phyloP scores from a whole-genome alignment of 2,113 vertebrate species.

The Blennius ocellaris region DNA sequence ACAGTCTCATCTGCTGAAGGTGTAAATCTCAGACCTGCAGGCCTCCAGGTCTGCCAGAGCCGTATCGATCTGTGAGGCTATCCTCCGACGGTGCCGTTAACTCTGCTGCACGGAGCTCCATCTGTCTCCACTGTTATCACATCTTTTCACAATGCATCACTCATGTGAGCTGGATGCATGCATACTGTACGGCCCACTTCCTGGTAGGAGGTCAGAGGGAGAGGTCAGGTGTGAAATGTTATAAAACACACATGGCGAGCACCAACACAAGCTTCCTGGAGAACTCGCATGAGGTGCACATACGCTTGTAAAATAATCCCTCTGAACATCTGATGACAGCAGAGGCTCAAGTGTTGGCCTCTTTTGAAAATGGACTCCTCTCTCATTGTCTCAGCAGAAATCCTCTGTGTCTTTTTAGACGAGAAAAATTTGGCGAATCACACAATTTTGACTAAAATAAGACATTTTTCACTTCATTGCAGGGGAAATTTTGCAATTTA shows the following conservation, averaged over 20 bases:
- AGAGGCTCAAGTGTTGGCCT: too few species aligned
- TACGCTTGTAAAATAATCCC: slow-evolving; percentile 32
- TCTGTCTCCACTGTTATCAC: slow-evolving; percentile 25
- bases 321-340: neutral
- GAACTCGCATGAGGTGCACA: slow-evolving; percentile 27
- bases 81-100: slow-evolving; percentile 16
- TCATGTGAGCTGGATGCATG: neutral
- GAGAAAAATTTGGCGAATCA: slow-evolving; percentile 7
- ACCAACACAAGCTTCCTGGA: neutral
- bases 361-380: too few species aligned
- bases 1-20: slow-evolving; percentile 5
- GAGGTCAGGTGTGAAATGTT: neutral
- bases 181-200: neutral
- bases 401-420: neutral
- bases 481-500: too few species aligned
- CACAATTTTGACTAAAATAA: slow-evolving; percentile 10
- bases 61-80: slow-evolving; percentile 41
- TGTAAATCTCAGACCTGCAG: slow-evolving; percentile 49
- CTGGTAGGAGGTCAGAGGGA: neutral
- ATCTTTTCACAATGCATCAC: slow-evolving; percentile 1
- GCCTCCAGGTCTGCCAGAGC: slow-evolving; percentile 2
- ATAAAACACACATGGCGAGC: neutral
- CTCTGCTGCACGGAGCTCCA: neutral
- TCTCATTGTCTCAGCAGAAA: slow-evolving; percentile 1
- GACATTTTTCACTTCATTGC: too few species aligned